Evolutionary conservation across 1,140 invertebrate genomes (phyloP).

Genomic region (Sinonovacula constricta): DNA sequence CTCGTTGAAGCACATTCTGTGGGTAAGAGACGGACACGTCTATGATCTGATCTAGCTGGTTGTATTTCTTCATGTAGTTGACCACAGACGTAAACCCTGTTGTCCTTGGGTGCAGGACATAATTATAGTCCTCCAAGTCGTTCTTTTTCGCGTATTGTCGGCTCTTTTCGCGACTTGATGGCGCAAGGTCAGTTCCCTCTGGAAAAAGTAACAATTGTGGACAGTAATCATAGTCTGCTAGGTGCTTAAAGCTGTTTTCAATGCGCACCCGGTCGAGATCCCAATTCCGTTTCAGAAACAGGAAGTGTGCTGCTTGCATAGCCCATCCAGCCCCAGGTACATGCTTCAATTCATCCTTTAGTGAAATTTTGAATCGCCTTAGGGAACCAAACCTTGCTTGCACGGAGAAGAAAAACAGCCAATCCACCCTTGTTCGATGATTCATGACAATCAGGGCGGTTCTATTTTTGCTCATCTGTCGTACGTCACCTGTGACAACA

Average conservation of each 20-base stretch:
- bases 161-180: conserved; percentile 85
- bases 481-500: conserved; percentile 86
- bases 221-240: conserved; percentile 82
- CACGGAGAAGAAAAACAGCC: conserved; percentile 93
- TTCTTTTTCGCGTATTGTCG: conserved; percentile 86
- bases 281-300: conserved; percentile 91
- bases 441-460: conserved; percentile 90
- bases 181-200: conserved; percentile 91
- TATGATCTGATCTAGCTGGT: conserved; percentile 66
- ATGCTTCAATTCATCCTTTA: conserved; percentile 89
- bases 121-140: conserved; percentile 84
- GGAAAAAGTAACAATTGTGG: conserved; percentile 88
- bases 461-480: conserved; percentile 78
- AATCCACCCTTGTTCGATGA: conserved; percentile 91
- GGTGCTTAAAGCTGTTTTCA: conserved; percentile 85
- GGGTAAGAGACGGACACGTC: conserved; percentile 73
- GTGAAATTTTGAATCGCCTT: conserved; percentile 86
- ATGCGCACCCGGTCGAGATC: conserved; percentile 85
- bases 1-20: conserved; percentile 64
- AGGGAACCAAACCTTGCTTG: conserved; percentile 86
- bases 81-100: conserved; percentile 88
- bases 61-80: conserved; percentile 82
- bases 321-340: conserved; percentile 91
- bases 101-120: conserved; percentile 90
- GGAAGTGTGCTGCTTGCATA: conserved; percentile 91